phyloP scores from a whole-genome alignment of 2,797 vertebrate genomes.

The Mareca penelope region DNA sequence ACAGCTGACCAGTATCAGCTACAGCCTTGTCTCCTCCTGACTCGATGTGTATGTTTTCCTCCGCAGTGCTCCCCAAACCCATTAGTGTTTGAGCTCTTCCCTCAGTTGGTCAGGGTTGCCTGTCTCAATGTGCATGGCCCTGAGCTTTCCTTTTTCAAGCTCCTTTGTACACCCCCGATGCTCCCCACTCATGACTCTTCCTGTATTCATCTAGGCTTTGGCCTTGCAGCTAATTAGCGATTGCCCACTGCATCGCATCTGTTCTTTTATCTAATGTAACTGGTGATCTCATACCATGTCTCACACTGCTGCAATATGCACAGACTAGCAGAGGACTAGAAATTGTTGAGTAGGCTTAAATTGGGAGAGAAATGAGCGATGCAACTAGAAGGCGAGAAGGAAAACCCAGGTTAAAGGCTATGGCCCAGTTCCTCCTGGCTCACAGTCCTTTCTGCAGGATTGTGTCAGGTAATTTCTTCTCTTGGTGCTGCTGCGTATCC shows the following conservation, averaged over 20 bases:
- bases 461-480: background rate
- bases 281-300: background rate
- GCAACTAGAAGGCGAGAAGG: background rate
- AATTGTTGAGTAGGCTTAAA: background rate
- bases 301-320: background rate
- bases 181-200: background rate
- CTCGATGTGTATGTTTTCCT: background rate
- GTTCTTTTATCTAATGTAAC: background rate
- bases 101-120: fast-evolving
- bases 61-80: background rate
- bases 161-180: fast-evolving
- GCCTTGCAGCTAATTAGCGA: background rate
- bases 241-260: background rate
- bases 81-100: background rate
- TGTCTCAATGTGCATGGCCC: background rate
- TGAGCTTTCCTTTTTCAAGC: background rate
- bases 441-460: background rate
- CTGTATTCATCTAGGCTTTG: background rate
- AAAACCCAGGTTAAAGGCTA: background rate
- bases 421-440: background rate
- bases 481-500: background rate
- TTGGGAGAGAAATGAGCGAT: background rate
- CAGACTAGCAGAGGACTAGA: background rate
- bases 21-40: background rate
- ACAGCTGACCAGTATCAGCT: background rate